These are phyloP conservation scores for Synanceia verrucosa DNA, from an alignment of 2,797 vertebrate species.

Conservation along the genomic window DNA sequence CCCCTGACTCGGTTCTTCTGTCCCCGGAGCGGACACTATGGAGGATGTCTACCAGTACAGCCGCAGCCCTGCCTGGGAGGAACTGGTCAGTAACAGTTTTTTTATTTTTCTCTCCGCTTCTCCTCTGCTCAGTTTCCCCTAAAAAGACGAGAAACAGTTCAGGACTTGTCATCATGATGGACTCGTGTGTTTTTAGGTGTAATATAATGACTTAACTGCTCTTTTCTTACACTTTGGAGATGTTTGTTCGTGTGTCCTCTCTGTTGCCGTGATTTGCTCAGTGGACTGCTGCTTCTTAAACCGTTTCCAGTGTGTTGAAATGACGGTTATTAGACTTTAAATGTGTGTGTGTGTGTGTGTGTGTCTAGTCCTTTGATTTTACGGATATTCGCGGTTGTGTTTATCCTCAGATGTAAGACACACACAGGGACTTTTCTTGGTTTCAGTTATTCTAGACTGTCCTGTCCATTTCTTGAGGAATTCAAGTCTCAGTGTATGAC, in stretches of 20 bases:
- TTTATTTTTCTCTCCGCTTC: background rate
- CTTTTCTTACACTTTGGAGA: background rate
- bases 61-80: slow-evolving; percentile 92
- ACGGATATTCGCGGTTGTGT: background rate
- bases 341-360: too few relatives aligned
- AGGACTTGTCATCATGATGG: background rate
- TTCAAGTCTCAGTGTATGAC: background rate
- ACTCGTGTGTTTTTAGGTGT: accelerated
- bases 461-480: slow-evolving; percentile 7
- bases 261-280: background rate
- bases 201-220: background rate
- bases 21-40: slow-evolving; percentile 80
- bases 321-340: background rate
- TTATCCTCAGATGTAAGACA: background rate
- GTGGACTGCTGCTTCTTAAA: too few relatives aligned
- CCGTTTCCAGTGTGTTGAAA: background rate
- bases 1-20: slow-evolving; percentile 40
- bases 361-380: background rate
- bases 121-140: background rate
- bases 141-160: background rate
- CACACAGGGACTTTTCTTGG: background rate
- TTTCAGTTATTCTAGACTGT: background rate
- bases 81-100: slow-evolving; percentile 88
- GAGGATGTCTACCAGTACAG: slow-evolving; percentile 86
- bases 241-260: background rate